Percentiles rank a stretch among this genome's conserved stretches.
phyloP scores from a whole-genome alignment of 2,113 vertebrate genomes.

The Tenrec ecaudatus region DNA sequence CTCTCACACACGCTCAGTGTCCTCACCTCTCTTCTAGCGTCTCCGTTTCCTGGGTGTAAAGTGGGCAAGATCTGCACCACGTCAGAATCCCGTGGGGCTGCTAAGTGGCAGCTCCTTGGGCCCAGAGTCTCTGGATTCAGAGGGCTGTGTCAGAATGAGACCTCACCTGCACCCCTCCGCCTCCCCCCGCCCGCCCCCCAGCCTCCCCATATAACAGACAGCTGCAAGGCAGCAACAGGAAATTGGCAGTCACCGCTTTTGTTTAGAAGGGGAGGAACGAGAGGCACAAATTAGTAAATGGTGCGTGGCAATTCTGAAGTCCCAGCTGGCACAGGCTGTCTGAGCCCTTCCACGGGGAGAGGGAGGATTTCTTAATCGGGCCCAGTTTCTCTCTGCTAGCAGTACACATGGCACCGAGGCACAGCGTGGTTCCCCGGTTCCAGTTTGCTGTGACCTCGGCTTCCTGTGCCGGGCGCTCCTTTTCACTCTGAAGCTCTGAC shows the following conservation, averaged over 20 bases:
- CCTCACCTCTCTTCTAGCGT: neutral
- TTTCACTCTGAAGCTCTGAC: too few species aligned
- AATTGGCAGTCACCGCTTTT: too few species aligned
- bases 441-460: too few species aligned
- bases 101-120: neutral
- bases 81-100: rapidly evolving
- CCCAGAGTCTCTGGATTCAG: neutral
- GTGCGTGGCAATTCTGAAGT: neutral
- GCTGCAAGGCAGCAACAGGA: neutral
- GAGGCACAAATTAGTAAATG: neutral
- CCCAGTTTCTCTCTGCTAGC: too few species aligned
- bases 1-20: rapidly evolving
- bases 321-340: neutral
- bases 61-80: neutral
- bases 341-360: neutral
- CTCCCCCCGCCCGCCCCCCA: too few species aligned
- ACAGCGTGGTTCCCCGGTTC: neutral
- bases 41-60: too few species aligned
- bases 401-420: neutral
- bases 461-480: neutral
- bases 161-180: neutral
- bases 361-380: neutral
- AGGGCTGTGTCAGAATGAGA: neutral
- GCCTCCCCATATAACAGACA: neutral
- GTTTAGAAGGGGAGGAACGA: too few species aligned